Evolutionary conservation across 2,113 vertebrate species (phyloP), one percentile per base, ranked within the genome.

Genomic region (Sphyrna mokarran): DNA sequence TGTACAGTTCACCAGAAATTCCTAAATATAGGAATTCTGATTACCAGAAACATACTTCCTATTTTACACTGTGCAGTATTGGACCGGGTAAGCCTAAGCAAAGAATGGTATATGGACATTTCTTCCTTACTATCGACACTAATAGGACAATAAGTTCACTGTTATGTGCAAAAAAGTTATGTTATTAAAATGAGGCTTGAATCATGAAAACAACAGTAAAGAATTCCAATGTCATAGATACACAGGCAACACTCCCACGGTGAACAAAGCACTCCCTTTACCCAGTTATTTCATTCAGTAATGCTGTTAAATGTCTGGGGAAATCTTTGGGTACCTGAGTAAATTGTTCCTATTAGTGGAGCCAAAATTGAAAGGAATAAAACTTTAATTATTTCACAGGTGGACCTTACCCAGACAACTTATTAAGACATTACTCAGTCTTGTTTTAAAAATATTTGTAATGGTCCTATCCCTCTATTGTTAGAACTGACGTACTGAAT

Each of bases 181-280:
- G 37, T 70, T 69, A 58, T 90, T 90, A 29, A 90, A 90, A 61
- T 54, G 14, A 95, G 68, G 26, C 40, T 72, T 54, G 43, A 40
- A 95, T 54, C 18, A 18, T 76, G 43, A 48, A 10, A 95, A 26
- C 37, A 70, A 94, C 26, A 37, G 70, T 63, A 8, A 91, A 61
- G 18, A 69, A 48, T 72, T 94, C n/a, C 33, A 40, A 93, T 40
- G 9, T 29, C 68, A 29, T 26, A 68, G 66, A 40, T 3, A 70
- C 23, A 26, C 66, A 70, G 68, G 37, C 37, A 95, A 94, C 93
- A 94, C 93, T 94, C 93, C 93, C 43, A 70, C 18, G 40, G 20
- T 94, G 37, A 68, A n/a, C 66, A 70, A 66, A 95, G 40, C 93
- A 95, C 93, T 95, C 93, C 93, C 66, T 69, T 69, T 69, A 54